Base-by-base conservation (phyloP, 2,113 vertebrate species). In the Rhinoderma darwinii region DNA sequence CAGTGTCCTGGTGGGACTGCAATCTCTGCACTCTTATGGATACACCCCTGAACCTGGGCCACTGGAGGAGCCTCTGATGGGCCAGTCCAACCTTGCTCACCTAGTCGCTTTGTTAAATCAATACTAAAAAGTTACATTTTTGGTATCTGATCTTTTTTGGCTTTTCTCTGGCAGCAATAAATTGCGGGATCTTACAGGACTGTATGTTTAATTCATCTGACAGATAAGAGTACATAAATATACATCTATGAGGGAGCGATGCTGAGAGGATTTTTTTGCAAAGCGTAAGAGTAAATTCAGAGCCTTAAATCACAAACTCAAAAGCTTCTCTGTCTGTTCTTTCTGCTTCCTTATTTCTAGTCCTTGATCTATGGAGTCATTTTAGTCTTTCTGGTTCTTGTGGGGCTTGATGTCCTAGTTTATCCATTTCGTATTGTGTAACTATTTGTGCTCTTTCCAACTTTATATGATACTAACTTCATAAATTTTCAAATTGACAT, bases 191-290 rank as follows among this genome's bases (percentile, higher is more conserved):
- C 32, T 56, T 86, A 35, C 50, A 43, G 35, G 12, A 43, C 30
- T 11, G 66, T 61, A 86, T 82, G 84, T 82, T 87, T 87, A 73
- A 81, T 87, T 87, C 78, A 81, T 82, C 68, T 87, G 85, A 87
- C 85, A 87, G 85, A 87, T 87, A 87, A 87, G 85, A 82, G 61
- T 32, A 68, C 76, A 86, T 72, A 87, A 87, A 82, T 81, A 87
- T 82, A 80, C 47, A 82, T 86, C 27, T 82, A 41, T 82, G 78
- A 74, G 66, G 85, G 68, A 74, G 78, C 35, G 2, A 10, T 32
- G 78, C 56, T 32, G 66, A 73, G 22, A 74, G 78, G 66, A 73
- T 68, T 73, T 41, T 66, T 50, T 17, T 43, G 61, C 50, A 56
- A 51, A 80, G 61, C 75, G 27, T 25, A 20, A 39, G 76, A 51